These are phyloP conservation scores for Drosophila punjabiensis DNA, from an alignment of 1,140 invertebrate species.

Conservation along the genomic window DNA sequence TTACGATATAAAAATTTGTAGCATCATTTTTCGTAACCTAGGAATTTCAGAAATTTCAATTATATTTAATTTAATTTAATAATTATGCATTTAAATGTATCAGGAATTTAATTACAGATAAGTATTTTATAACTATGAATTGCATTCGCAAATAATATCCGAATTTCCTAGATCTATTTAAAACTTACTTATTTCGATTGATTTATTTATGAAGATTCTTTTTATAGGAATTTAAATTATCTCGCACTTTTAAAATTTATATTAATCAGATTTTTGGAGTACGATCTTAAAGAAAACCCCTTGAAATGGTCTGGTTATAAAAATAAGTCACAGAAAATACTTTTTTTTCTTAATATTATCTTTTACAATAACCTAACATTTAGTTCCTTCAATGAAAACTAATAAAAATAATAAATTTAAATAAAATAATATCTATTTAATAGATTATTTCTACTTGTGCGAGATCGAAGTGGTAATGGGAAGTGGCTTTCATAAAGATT, in stretches of 20 bases:
- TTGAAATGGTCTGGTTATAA: too few relatives aligned
- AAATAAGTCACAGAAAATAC: not conserved
- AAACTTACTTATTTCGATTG: not conserved
- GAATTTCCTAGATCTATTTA: too few relatives aligned
- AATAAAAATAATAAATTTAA: not conserved
- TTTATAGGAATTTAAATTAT: too few relatives aligned
- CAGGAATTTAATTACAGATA: too few relatives aligned
- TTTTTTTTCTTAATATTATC: not conserved
- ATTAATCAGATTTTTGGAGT: not conserved
- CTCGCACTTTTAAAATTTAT: too few relatives aligned
- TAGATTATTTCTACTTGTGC: slow-evolving; percentile 12
- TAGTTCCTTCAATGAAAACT: not conserved
- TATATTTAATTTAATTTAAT: too few relatives aligned
- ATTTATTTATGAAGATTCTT: too few relatives aligned
- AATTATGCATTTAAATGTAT: too few relatives aligned
- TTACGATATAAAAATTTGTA: too few relatives aligned
- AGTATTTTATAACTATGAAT: not conserved
- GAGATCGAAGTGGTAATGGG: slow-evolving; percentile 34
- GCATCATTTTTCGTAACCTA: too few relatives aligned
- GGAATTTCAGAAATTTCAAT: too few relatives aligned
- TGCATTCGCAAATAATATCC: not conserved
- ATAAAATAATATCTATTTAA: not conserved
- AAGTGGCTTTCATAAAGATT: slow-evolving; percentile 35
- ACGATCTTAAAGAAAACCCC: not conserved
- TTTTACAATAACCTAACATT: not conserved